phyloP scores from a whole-genome alignment of 2,888 invertebrate species.

The Nomada ferruginata region DNA sequence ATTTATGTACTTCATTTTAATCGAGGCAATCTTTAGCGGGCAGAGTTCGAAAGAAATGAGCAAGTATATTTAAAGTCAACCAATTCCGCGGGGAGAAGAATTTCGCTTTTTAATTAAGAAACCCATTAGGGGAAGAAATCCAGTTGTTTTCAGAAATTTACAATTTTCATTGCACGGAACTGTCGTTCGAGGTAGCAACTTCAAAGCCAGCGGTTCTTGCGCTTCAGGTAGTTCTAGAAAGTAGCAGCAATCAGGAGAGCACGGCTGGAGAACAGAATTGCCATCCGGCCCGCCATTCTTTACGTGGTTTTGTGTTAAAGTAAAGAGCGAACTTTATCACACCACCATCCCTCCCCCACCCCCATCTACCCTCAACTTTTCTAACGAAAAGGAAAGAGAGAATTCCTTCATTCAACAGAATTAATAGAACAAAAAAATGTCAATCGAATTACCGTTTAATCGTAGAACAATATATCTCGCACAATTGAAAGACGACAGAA shows the following conservation, averaged over 20 bases:
- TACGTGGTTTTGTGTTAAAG: background rate
- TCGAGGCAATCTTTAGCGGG: no score
- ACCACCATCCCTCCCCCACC: no score
- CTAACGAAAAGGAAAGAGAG: background rate
- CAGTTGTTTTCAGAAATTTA: background rate
- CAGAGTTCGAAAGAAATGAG: background rate
- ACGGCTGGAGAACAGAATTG: slow-evolving; percentile 1
- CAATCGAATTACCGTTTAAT: no score
- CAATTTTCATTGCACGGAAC: slow-evolving; percentile 18
- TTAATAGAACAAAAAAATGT: background rate
- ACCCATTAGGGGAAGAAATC: background rate
- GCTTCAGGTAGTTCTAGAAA: slow-evolving; percentile 7
- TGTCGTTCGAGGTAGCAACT: background rate
- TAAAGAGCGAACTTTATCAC: slow-evolving; percentile 2
- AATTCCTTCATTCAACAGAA: background rate
- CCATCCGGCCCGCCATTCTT: background rate
- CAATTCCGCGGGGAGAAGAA: background rate
- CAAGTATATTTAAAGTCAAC: background rate
- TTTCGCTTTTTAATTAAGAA: background rate
- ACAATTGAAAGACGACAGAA: no score
- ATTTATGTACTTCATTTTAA: no score
- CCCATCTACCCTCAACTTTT: no score
- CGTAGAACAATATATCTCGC: no score
- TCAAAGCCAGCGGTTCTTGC: background rate
- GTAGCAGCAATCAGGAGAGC: slow-evolving; percentile 10